Conservation (phyloP, 2,888 invertebrate genomes). For the Dusona sp. region DNA sequence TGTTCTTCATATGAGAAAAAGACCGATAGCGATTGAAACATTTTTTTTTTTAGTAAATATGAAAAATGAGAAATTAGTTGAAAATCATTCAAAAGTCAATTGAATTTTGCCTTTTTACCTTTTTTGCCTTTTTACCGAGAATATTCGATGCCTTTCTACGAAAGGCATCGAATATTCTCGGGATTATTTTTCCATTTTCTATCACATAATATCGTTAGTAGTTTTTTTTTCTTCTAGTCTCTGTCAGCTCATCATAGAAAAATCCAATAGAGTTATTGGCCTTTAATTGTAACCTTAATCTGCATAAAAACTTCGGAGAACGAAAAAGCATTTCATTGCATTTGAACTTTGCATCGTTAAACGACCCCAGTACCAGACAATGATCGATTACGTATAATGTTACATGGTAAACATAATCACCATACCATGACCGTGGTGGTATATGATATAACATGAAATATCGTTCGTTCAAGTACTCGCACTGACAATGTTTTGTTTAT, state of each 20-base stretch:
- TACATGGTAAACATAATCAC: neutral
- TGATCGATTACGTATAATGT: neutral
- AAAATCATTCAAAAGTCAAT: neutral
- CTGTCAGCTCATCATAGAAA: neutral
- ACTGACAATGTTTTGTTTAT: neutral
- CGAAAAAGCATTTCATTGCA: neutral
- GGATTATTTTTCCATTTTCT: neutral
- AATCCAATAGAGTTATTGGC: neutral
- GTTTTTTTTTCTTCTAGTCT: neutral
- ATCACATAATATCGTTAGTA: neutral
- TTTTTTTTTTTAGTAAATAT: neutral
- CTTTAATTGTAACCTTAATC: neutral
- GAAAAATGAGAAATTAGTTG: neutral
- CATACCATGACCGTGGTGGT: neutral
- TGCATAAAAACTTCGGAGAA: neutral
- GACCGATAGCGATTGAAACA: neutral
- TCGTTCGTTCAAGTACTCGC: neutral
- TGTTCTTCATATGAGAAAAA: neutral
- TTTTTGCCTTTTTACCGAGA: no score
- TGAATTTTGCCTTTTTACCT: neutral
- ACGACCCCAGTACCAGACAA: neutral
- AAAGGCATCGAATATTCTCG: neutral
- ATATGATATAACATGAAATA: neutral
- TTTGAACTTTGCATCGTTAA: neutral
- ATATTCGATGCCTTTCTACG: no score